Evolutionary conservation across 1,140 invertebrate species (phyloP), one percentile per base, ranked within the genome.

Genomic region (Bombus soroeensis): DNA sequence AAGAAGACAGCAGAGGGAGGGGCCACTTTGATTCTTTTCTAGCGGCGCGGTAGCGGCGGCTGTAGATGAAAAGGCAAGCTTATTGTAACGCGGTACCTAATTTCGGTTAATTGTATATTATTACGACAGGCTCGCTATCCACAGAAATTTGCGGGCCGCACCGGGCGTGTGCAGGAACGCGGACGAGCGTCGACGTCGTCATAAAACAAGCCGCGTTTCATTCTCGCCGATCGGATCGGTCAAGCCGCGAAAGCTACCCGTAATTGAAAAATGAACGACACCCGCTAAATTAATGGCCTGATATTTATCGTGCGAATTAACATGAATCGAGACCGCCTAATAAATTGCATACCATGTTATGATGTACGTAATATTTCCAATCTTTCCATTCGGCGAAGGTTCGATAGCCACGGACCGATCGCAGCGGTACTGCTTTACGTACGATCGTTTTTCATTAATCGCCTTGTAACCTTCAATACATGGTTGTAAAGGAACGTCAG

Each of bases 71-170:
- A 92, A 92, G 90, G 92, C 86, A 86, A 89, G 88, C 81, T 90
- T 87, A 90, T 92, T 91, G 88, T 89, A 87, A 92, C 84, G 81
- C 83, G 87, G 70, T 87, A 92, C 82, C 92, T 92, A 91, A 92
- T 92, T 91, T 88, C 83, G 77, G 76, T 87, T 91, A 91, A 92
- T 92, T 88, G 89, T 87, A 90, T 92, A 87, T 91, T 89, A 92
- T 91, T 92, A 91, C 79, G 34, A 53, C 32, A 70, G 74, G 74
- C 53, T 66, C 34, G 72, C 47, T 88, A 83, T 88, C 79, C 72
- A 79, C 66, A 64, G 86, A 89, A 90, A 90, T 90, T 89, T 87
- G 85, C 86, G 85, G 81, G 32, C 62, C 15, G 77, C 43, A n/a
- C 37, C 79, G 18, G 59, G 6, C 53, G 41, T 66, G 53, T 13